A percentile compares a stretch with the other conserved stretches of the same genome.
phyloP scores from a whole-genome alignment of 2,797 vertebrate species.

The Enteromius treurensis region DNA sequence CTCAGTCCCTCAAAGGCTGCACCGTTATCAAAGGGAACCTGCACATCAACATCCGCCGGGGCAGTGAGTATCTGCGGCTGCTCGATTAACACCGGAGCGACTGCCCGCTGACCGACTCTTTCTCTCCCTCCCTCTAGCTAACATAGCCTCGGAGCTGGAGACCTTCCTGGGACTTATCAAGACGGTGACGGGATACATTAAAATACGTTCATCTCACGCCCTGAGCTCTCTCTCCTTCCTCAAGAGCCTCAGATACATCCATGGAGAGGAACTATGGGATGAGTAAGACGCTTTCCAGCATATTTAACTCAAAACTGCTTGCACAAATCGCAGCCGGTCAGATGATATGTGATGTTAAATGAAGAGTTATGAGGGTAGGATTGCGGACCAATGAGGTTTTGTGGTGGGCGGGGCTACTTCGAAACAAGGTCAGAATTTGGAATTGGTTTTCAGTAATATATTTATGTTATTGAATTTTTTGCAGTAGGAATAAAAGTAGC shows the following conservation, averaged over 20 bases:
- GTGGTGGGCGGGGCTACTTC: not conserved
- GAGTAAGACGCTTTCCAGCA: constrained; percentile 75
- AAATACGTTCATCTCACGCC: constrained; percentile 92
- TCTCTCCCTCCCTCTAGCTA: constrained; percentile 76
- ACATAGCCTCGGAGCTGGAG: constrained; percentile 95
- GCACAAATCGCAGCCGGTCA: not conserved
- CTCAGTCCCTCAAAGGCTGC: constrained; percentile 94
- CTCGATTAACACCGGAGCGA: constrained; percentile 14
- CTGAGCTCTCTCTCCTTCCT: constrained; percentile 94
- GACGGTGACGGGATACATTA: constrained; percentile 92
- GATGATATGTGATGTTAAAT: not conserved
- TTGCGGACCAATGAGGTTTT: not conserved
- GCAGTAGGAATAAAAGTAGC: not conserved
- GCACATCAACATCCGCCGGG: constrained; percentile 96
- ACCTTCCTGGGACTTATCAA: constrained; percentile 95
- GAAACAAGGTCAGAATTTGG: not conserved
- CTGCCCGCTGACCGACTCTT: not conserved
- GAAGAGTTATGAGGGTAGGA: not conserved
- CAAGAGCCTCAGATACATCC: constrained; percentile 89
- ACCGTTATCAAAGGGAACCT: constrained; percentile 95
- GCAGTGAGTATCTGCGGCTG: constrained; percentile 84
- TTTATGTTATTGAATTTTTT: not conserved
- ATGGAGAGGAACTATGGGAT: constrained; percentile 89
- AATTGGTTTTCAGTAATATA: not conserved
- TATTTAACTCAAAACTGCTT: not conserved